Evolutionary conservation across 2,888 invertebrate genomes (phyloP), one percentile per base, ranked within the genome.

Genomic region (Anthophora plumipes): DNA sequence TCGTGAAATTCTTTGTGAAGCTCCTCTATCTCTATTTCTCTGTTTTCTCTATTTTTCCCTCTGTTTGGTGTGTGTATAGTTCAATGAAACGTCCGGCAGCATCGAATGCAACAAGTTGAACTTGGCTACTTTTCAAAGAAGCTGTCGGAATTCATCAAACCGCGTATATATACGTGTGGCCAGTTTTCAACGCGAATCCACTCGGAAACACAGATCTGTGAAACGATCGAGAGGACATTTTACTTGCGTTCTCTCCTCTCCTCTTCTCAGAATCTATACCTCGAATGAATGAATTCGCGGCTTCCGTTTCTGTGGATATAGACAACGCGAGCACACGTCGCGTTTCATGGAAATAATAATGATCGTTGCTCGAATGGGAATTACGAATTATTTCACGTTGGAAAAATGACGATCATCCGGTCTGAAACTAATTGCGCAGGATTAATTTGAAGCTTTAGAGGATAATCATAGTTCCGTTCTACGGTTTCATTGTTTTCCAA

Each of bases 101-200:
- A 88, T 90, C 85, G 82, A 87, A 86, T 79, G 90, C 90, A 90
- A 90, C 90, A 90, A 90, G 90, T 90, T 87, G 88, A 88, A 89
- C 88, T 88, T 88, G 90, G 88, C 89, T 84, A 85, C 83, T 85
- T 88, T 89, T 90, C 89, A 90, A 90, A 90, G 88, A 88, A 85
- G 76, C 88, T 81, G 75, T 66, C 81, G 84, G 84, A 80, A 87
- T 87, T 89, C 85, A 83, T 89, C 85, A 85, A 83, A 75, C 77
- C 76, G 46, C 54, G 55, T n/a, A 52, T 55, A 31, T 50, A 60
- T 48, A 48, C 22, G 69, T 60, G 67, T 14, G 50, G 54, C 69
- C 63, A 31, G 71, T 82, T 68, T 74, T 43, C 64, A 57, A 55
- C 74, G 25, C 68, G 76, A 31, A 4, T 73, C 64, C 74, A 48